A percentile compares a stretch with the other conserved stretches of the same genome.
Evolutionary conservation across 2,797 vertebrate species (phyloP).

Genomic region (Catamblyrhynchus diadema): DNA sequence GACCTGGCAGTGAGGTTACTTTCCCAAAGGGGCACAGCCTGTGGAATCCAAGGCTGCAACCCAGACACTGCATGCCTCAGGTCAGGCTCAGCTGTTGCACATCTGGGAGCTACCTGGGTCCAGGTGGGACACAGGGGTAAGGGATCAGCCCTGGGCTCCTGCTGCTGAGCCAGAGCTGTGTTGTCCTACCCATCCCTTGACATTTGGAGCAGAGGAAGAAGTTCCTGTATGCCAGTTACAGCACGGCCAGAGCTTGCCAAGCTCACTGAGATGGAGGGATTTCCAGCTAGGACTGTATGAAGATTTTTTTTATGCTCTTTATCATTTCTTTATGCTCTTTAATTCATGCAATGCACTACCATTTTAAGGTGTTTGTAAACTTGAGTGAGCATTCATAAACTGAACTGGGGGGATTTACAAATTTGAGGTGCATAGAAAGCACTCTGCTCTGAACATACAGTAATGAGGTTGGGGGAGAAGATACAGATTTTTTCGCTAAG

Average conservation of each 20-base stretch:
- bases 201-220: neutral
- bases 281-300: neutral
- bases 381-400: neutral
- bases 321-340: neutral
- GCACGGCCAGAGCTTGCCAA: neutral
- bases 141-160: neutral
- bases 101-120: neutral
- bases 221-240: neutral
- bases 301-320: neutral
- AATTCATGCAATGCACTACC: neutral
- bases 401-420: rapidly evolving
- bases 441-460: neutral
- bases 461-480: neutral
- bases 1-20: neutral
- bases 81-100: neutral
- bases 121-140: neutral
- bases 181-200: neutral
- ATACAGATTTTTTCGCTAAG: neutral
- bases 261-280: neutral
- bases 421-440: neutral
- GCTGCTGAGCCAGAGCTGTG: neutral
- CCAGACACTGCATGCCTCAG: rapidly evolving
- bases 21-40: neutral
- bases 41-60: rapidly evolving
- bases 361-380: neutral